Conservation (phyloP, 2,113 vertebrate species). For the Ptilonorhynchus violaceus region DNA sequence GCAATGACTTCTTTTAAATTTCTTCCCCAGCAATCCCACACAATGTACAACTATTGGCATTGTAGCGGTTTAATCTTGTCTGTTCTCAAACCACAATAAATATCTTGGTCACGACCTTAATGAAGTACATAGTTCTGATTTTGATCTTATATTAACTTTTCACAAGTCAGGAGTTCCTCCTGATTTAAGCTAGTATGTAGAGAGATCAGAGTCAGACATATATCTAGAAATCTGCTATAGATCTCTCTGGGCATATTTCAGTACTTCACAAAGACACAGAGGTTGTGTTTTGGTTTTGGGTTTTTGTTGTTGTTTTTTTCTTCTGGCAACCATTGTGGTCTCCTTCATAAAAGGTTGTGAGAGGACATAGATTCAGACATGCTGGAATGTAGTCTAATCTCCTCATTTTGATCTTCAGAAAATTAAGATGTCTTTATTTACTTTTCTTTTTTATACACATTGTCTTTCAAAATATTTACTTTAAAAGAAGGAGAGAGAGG, state of each 20-base stretch:
- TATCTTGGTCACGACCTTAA: not conserved
- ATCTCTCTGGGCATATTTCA: slow-evolving; percentile 2
- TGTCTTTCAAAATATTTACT: not conserved
- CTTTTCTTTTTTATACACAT: slow-evolving; percentile 17
- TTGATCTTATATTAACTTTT: slow-evolving; percentile 60
- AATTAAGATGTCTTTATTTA: slow-evolving; percentile 33
- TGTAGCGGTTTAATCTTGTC: slow-evolving; percentile 6
- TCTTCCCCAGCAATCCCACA: not conserved
- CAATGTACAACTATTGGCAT: not conserved
- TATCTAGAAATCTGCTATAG: slow-evolving; percentile 31
- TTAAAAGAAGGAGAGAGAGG: not conserved
- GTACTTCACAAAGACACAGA: not conserved
- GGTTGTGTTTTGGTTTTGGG: not conserved
- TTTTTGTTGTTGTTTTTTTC: not conserved
- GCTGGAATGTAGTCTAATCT: slow-evolving; percentile 20
- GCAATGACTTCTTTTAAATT: slow-evolving; percentile 16
- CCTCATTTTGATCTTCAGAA: slow-evolving; percentile 30
- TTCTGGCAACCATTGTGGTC: slow-evolving; percentile 27
- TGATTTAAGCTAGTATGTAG: not conserved
- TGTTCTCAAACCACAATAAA: not conserved
- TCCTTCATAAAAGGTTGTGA: slow-evolving; percentile 42
- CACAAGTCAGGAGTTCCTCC: slow-evolving; percentile 44
- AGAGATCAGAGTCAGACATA: not conserved
- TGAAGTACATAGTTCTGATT: slow-evolving; percentile 48
- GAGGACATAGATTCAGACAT: slow-evolving; percentile 45